These are phyloP conservation scores for Pocillopora grandis DNA, from an alignment of 92 coral and sea anemone genomes.

Conservation along the genomic window DNA sequence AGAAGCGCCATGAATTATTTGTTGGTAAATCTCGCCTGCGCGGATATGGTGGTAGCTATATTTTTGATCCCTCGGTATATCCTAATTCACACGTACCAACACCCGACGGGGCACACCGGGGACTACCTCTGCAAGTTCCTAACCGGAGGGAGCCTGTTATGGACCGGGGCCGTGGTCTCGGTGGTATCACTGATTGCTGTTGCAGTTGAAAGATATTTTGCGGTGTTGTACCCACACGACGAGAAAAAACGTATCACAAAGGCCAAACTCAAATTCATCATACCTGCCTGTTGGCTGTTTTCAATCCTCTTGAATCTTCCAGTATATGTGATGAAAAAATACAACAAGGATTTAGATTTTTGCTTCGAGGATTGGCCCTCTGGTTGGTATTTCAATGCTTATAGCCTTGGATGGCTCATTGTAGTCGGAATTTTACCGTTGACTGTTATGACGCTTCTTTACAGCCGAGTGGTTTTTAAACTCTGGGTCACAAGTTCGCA, in stretches of 20 bases:
- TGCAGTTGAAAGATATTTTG: conserved; percentile 41
- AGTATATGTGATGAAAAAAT: conserved; percentile 11
- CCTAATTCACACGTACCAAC: conserved; percentile 31
- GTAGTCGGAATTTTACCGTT: conserved; percentile 26
- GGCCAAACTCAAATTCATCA: conserved; percentile 32
- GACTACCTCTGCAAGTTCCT: conserved; percentile 45
- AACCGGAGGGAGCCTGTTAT: conserved; percentile 39
- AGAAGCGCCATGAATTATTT: conserved; percentile 40
- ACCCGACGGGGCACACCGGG: conserved; percentile 19
- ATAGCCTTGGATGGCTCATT: conserved; percentile 39
- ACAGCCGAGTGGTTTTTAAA: conserved; percentile 35
- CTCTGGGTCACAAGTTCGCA: conserved; percentile 22
- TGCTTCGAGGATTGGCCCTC: conserved; percentile 28
- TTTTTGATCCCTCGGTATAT: conserved; percentile 39
- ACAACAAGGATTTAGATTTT: conserved; percentile 11
- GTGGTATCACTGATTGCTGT: conserved; percentile 37
- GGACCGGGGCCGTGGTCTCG: conserved; percentile 42
- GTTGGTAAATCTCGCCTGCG: conserved; percentile 34
- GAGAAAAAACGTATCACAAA: conserved; percentile 37
- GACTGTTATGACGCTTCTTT: conserved; percentile 18
- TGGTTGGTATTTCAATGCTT: conserved; percentile 35
- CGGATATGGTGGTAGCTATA: conserved; percentile 40
- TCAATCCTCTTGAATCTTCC: conserved; percentile 37
- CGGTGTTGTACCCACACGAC: conserved; percentile 30
- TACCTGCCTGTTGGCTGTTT: conserved; percentile 35